A percentile compares a stretch with the other conserved stretches of the same genome.
These are phyloP conservation scores for Clinocottus analis DNA, from an alignment of 2,113 vertebrate genomes.

Conservation along the genomic window DNA sequence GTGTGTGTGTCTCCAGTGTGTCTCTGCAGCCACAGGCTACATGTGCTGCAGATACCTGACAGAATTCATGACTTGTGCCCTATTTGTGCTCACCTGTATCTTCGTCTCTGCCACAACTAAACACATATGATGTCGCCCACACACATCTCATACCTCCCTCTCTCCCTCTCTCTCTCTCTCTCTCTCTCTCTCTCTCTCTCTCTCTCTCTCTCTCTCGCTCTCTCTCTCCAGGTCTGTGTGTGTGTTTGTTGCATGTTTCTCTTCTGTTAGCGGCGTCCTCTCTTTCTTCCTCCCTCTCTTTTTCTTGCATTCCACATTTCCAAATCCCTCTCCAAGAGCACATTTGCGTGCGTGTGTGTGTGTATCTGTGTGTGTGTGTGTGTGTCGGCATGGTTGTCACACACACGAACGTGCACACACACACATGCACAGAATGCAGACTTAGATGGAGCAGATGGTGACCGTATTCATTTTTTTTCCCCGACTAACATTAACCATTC, in stretches of 20 bases:
- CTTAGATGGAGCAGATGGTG: slow-evolving; percentile 86
- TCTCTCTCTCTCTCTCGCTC: slow-evolving; percentile 29
- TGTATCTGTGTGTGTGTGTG: slow-evolving; percentile 59
- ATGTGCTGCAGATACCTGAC: slow-evolving; percentile 39
- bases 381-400: slow-evolving; percentile 62
- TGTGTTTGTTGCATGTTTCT: slow-evolving; percentile 46
- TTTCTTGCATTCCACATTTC: slow-evolving; percentile 68
- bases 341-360: slow-evolving; percentile 57
- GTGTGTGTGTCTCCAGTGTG: slow-evolving; percentile 10
- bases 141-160: slow-evolving; percentile 17
- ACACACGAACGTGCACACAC: slow-evolving; percentile 55
- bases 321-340: slow-evolving; percentile 76
- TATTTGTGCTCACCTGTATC: slow-evolving; percentile 74
- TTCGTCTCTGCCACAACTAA: slow-evolving; percentile 56
- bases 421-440: slow-evolving; percentile 76
- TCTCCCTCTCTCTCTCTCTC: slow-evolving; percentile 5
- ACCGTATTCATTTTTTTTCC: slow-evolving; percentile 86
- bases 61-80: slow-evolving; percentile 51
- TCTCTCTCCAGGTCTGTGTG: slow-evolving; percentile 23
- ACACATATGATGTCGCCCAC: slow-evolving; percentile 34
- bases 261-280: slow-evolving; percentile 40
- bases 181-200: slow-evolving; percentile 3
- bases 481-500: slow-evolving; percentile 86
- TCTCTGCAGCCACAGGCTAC: slow-evolving; percentile 36
- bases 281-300: slow-evolving; percentile 57